A percentile compares a stretch with the other conserved stretches of the same genome.
phyloP scores from a whole-genome alignment of 2,797 vertebrate genomes.

The Gymnothorax javanicus region DNA sequence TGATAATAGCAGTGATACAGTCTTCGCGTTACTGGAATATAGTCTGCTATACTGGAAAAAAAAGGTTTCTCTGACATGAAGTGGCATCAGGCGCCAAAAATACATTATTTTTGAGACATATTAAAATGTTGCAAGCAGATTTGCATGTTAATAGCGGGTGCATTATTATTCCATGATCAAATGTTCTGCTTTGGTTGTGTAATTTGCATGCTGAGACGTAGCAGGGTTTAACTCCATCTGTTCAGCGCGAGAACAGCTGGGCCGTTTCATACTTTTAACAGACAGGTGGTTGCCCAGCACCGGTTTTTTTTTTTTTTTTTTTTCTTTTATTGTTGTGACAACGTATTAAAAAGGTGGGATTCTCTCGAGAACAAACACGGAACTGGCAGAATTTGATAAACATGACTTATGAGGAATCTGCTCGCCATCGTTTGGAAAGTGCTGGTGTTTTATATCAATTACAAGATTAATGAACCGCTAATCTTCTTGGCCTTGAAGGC shows the following conservation, averaged over 20 bases:
- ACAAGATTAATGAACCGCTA: not conserved
- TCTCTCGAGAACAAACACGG: not conserved
- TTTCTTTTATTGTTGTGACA: not conserved
- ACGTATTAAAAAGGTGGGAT: not conserved
- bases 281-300: not conserved
- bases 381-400: not conserved
- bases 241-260: not conserved
- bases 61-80: not conserved
- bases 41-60: not conserved
- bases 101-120: not conserved
- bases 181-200: not conserved
- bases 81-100: not conserved
- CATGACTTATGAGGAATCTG: not conserved
- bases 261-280: not conserved
- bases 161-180: not conserved
- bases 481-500: not conserved
- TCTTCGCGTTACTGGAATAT: not conserved
- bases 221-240: not conserved
- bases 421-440: not conserved
- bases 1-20: not conserved
- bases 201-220: not conserved
- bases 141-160: not conserved
- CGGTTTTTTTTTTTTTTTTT: not conserved
- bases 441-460: not conserved
- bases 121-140: not conserved